A percentile compares a stretch with the other conserved stretches of the same genome.
phyloP scores from a whole-genome alignment of 2,797 vertebrate species.

The Lateolabrax maculatus region DNA sequence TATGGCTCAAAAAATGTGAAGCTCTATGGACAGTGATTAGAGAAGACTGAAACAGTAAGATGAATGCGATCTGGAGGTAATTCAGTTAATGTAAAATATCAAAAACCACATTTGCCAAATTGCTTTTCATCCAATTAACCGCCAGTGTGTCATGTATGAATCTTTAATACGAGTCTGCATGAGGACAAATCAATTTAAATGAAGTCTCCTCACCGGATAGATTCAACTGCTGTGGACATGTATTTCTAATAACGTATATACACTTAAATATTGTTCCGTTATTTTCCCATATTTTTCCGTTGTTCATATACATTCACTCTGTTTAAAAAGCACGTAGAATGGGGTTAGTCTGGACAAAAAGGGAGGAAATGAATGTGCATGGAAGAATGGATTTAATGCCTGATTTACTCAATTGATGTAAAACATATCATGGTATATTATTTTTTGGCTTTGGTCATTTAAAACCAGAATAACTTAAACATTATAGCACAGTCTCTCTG shows the following conservation, averaged over 20 bases:
- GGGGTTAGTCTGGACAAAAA: conserved; percentile 8
- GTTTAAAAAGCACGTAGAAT: conserved; percentile 1
- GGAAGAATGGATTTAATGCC: conserved; percentile 4
- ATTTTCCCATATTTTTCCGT: conserved; percentile 14
- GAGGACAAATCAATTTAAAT: conserved; percentile 28
- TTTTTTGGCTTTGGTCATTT: conserved; percentile 41
- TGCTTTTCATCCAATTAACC: neutral
- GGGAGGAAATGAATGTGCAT: conserved; percentile 7
- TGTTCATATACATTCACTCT: conserved; percentile 42
- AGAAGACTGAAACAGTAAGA: neutral
- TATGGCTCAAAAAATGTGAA: neutral
- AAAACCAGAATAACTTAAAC: conserved; percentile 45
- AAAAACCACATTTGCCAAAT: neutral
- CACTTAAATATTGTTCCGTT: conserved; percentile 35
- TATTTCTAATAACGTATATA: conserved; percentile 43
- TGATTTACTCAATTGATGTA: neutral
- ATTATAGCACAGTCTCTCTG: conserved; percentile 24
- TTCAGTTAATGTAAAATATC: neutral
- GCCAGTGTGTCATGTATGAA: neutral
- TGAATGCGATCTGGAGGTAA: neutral
- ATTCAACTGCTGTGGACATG: conserved; percentile 5
- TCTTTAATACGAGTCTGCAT: neutral
- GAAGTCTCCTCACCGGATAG: neutral
- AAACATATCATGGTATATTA: conserved; percentile 20
- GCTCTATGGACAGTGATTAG: neutral